Percentiles rank a stretch among this genome's conserved stretches.
Evolutionary conservation across 2,113 vertebrate genomes (phyloP).

Genomic region (Progne subis): DNA sequence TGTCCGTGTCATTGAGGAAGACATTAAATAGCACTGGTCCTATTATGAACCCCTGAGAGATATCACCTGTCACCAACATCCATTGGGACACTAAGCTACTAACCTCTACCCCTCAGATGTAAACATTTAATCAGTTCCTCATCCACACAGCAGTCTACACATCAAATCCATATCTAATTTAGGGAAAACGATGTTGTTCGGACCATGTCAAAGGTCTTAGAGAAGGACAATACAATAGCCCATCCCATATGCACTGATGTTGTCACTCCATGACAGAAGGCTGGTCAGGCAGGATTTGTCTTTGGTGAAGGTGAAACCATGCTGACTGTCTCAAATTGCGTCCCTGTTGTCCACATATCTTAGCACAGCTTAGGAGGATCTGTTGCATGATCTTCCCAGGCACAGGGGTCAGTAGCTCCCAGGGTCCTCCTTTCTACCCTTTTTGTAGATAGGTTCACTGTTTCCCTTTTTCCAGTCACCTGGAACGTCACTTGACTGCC

Average conservation of each 20-base stretch:
- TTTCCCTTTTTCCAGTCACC: not conserved
- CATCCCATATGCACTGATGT: not conserved
- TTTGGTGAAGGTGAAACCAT: no score
- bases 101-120: not conserved
- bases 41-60: not conserved
- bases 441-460: not conserved
- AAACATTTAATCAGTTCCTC: not conserved
- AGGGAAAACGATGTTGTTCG: not conserved
- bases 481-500: not conserved
- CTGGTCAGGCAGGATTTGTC: no score
- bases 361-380: not conserved
- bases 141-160: not conserved
- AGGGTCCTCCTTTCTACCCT: not conserved
- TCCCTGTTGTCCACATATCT: not conserved
- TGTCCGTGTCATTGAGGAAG: not conserved
- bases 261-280: not conserved
- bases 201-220: not conserved
- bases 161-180: not conserved
- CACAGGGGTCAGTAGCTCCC: not conserved
- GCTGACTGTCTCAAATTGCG: no score
- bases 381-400: not conserved
- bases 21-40: not conserved
- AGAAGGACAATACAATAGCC: not conserved
- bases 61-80: not conserved
- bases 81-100: not conserved